phyloP scores from a whole-genome alignment of 2,888 invertebrate genomes.

The Pocota personata region DNA sequence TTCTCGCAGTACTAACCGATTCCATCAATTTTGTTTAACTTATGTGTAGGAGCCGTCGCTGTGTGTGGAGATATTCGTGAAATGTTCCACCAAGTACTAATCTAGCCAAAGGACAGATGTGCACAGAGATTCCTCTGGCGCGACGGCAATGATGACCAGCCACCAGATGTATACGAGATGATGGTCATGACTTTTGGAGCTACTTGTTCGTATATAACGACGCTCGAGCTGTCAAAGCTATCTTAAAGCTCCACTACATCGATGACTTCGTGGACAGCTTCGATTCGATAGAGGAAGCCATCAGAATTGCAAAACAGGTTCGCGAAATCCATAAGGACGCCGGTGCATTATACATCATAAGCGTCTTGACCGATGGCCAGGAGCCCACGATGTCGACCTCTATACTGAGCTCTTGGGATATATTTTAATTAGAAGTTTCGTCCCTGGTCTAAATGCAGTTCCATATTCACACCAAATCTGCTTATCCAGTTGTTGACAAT shows the following conservation, averaged over 20 bases:
- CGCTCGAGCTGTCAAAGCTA: constrained; percentile 46
- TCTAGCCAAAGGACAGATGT: constrained; percentile 43
- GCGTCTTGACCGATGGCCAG: too few species aligned
- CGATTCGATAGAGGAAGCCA: not conserved
- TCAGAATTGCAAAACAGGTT: constrained; percentile 30
- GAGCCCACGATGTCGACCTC: not conserved
- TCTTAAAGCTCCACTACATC: constrained; percentile 24
- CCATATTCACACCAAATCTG: too few species aligned
- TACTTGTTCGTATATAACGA: not conserved
- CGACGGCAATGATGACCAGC: constrained; percentile 49
- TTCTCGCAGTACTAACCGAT: constrained; percentile 40
- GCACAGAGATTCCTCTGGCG: constrained; percentile 56
- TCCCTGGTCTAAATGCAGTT: too few species aligned
- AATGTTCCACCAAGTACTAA: constrained; percentile 30
- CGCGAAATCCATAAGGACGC: constrained; percentile 20
- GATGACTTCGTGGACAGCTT: constrained; percentile 44
- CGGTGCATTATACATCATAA: not conserved
- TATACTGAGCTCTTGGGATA: too few species aligned
- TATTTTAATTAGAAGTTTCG: too few species aligned
- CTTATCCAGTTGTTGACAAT: too few species aligned
- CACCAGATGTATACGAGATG: constrained; percentile 65
- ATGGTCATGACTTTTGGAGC: constrained; percentile 67
- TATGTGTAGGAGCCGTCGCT: constrained; percentile 47
- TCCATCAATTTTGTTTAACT: constrained; percentile 58
- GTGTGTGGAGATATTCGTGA: constrained; percentile 44